Percentiles rank a stretch among this genome's conserved stretches.
These are phyloP conservation scores for Notospermus geniculatus DNA, from an alignment of 1,140 invertebrate genomes.

Conservation along the genomic window DNA sequence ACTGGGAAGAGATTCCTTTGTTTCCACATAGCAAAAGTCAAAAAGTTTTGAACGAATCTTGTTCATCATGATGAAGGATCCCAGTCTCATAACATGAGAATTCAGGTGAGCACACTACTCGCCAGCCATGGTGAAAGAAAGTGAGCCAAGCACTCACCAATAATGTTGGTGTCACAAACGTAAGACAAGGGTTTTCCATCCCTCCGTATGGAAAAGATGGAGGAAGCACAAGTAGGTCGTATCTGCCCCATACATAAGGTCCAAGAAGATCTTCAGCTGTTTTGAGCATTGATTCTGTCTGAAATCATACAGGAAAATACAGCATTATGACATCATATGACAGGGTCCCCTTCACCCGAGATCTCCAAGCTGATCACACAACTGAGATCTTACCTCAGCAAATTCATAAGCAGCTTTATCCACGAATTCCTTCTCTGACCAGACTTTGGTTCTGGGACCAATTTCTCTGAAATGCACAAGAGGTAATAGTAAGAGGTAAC, in stretches of 20 bases:
- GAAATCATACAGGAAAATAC: not conserved
- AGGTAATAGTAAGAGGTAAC: no score
- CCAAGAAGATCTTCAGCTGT: constrained; percentile 71
- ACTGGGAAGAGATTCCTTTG: no score
- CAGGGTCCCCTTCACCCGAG: not conserved
- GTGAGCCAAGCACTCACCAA: constrained; percentile 59
- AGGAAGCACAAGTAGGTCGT: constrained; percentile 88
- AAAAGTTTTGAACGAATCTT: no score
- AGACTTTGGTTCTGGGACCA: constrained; percentile 78
- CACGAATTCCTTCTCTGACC: constrained; percentile 84
- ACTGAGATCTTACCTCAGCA: constrained; percentile 61
- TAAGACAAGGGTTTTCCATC: constrained; percentile 97
- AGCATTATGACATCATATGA: no score
- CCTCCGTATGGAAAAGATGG: constrained; percentile 93
- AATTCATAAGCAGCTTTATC: constrained; percentile 85
- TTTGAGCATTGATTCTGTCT: constrained; percentile 79
- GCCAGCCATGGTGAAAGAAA: no score
- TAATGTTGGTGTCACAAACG: constrained; percentile 89
- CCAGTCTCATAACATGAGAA: no score
- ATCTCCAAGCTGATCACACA: no score
- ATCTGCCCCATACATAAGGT: constrained; percentile 58
- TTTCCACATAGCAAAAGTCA: no score
- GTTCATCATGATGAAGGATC: no score
- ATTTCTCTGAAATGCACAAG: constrained; percentile 63
- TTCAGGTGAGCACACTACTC: no score